Base-by-base conservation (phyloP, 2,888 invertebrate species). In the Hyles lineata region DNA sequence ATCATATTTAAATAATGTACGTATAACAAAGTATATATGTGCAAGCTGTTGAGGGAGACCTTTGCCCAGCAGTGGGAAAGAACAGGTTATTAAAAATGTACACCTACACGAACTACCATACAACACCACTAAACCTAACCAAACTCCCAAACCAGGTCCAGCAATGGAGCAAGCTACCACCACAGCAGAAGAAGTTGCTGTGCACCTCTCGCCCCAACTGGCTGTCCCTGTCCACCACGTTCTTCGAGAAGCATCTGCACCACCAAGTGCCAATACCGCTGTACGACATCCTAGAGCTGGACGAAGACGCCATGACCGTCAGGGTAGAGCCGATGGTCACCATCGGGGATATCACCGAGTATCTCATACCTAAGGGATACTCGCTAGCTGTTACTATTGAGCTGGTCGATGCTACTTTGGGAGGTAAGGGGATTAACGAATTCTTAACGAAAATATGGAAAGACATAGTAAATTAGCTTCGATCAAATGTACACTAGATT, bases 181-280 rank as follows among this genome's bases (percentile, higher is more conserved):
- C 85, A 9, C 77, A 85, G 61, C 83, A 94, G 1, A 89, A 95
- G 7, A 96, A 95, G 72, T 89, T 95, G 0, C 92, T 97, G 21
- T 96, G 96, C 90, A 96, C 96, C 0, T 94, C 96, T 0, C 90
- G 96, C 9, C 96, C 96, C 5, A 97, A 96, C 88, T 97, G 97
- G 97, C 89, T 96, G 70, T 96, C 96, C 17, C 90, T 97, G 7
- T 96, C 96, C 15, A 95, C 96, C 1, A 96, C 96, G 0, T 96
- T 97, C 90, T 96, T 96, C 88, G 92, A 94, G 81, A 97, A 96
- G 82, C 93, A 95, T 72, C 88, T 95, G 3, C 96, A 96, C 79
- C 96, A 96, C 79, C 91, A 95, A 85, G 95, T 97, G 5, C 90
- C 95, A 0, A 93, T 97, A n/a, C 95, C 96, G 0, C 87, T 97